Base-by-base conservation (phyloP, 2,797 vertebrate genomes). In the Paratrypauchen microcephalus region DNA sequence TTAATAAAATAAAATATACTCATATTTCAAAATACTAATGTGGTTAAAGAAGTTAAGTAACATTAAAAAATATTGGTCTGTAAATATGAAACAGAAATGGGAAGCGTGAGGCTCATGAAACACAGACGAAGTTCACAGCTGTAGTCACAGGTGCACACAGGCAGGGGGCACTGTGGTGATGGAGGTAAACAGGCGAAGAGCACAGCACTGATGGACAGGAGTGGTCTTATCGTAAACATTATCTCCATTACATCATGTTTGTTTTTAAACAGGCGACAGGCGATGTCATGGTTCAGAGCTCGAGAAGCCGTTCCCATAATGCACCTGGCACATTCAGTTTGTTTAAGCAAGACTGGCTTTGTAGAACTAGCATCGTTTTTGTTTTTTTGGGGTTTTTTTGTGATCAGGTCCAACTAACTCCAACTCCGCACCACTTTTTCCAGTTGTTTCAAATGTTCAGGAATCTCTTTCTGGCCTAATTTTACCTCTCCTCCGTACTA, bases 121-220 rank as follows among this genome's bases (percentile, higher is more conserved):
- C 77, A 78, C 55, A 76, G 75, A 76, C 63, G 26, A 72, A 59
- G 13, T 19, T 57, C 2, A 45, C n/a, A 13, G 18, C 21, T 5
- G 23, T 50, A 72, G 55, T 26, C 48, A 47, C 23, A 56, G 62
- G 70, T 83, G 28, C 57, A 76, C 74, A 76, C 69, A 77, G 74
- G 77, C 81, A 71, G 68, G 78, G 70, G 75, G 80, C 77, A 72
- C 45, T 26, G 55, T 64, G 41, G 7, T 47, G 66, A 0, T 2
- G 21, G 57, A 48, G 16, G 55, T 1, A 15, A 62, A 62, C 60
- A 23, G 23, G 55, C 41, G 61, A 61, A 79, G 70, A 56, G 87
- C 79, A 77, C 16, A 74, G 83, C 81, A 71, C 21, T 59, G 58
- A 87, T 84, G 86, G 68, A 65, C 71, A 82, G 68, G 8, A 50